Evolutionary conservation across 2,113 vertebrate species (phyloP), one percentile per base, ranked within the genome.

Genomic region (Podiceps cristatus): DNA sequence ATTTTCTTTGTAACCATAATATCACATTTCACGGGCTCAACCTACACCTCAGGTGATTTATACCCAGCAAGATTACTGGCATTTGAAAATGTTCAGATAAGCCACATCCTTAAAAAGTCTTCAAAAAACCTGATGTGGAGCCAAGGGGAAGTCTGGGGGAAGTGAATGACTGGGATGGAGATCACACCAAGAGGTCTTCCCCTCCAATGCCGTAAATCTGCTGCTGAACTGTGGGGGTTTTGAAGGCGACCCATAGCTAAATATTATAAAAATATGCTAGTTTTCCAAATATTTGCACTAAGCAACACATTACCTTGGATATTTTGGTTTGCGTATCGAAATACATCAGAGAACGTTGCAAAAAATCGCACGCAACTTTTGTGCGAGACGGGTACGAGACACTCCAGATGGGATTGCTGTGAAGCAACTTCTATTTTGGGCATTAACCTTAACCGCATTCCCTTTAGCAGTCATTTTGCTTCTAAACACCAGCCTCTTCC

Each of bases 391-490:
- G 45, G 49, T 55, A 72, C 8, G 17, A 96, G 86, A 87, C 66
- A 55, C 59, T 88, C 72, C 59, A 89, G 73, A 87, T 52, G 79
- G 74, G 88, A 60, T 25, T 87, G 62, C 96, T 93, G 91, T 71
- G 91, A 97, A 95, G 87, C 74, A 80, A 83, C 75, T 86, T 95
- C 93, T 95, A 88, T 90, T 96, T 95, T 95, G 80, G 95, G 90
- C 78, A 33, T 95, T 96, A 96, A 96, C 91, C 96, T 95, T 93
- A 91, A 88, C 59, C 7, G 0, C 29, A 2, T 56, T 76, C 77
- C 77, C 90, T 85, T 64, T 74, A 82, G 88, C 83, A 96, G 59
- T 44, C 16, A 2, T 75, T 94, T 84, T 77, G 88, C 82, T 86
- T 82, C 72, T 85, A 37, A 88, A 35, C 90, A 86, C 31, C 42